These are phyloP conservation scores for Acrocephalus scirpaceus DNA, from an alignment of 2,797 vertebrate species.

Conservation along the genomic window DNA sequence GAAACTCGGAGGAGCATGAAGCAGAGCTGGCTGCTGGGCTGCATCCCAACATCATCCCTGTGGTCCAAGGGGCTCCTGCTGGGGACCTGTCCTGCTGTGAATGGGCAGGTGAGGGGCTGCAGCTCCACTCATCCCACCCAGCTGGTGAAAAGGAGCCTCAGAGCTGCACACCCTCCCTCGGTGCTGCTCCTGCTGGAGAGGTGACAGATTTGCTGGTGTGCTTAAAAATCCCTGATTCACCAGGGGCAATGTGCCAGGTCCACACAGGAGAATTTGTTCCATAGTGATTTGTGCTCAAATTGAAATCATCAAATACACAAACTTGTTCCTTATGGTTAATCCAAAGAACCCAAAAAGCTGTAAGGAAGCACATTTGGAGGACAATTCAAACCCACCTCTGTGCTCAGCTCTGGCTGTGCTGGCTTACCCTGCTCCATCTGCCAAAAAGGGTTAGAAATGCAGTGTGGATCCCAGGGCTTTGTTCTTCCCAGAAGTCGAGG, in stretches of 20 bases:
- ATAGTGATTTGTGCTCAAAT: neutral
- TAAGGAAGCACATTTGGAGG: neutral
- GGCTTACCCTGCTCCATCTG: neutral
- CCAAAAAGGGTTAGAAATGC: neutral
- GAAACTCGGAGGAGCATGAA: neutral
- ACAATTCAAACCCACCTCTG: neutral
- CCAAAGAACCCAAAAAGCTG: neutral
- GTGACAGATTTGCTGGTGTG: neutral
- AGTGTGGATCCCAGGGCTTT: neutral
- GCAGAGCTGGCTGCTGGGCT: conserved; percentile 4
- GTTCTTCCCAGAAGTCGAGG: neutral
- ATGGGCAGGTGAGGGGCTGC: neutral
- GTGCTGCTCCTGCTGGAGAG: rapidly evolving
- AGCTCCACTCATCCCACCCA: neutral
- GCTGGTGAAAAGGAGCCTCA: neutral
- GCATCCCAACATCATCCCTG: neutral
- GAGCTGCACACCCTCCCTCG: neutral
- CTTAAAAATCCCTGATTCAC: neutral
- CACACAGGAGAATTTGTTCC: neutral
- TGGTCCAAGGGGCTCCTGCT: neutral
- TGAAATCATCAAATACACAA: neutral
- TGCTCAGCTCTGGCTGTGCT: neutral
- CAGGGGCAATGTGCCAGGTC: neutral
- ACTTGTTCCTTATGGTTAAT: neutral
- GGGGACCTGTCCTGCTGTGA: neutral